Conservation (phyloP, 2,888 invertebrate species). For the Tipula vernalis region DNA sequence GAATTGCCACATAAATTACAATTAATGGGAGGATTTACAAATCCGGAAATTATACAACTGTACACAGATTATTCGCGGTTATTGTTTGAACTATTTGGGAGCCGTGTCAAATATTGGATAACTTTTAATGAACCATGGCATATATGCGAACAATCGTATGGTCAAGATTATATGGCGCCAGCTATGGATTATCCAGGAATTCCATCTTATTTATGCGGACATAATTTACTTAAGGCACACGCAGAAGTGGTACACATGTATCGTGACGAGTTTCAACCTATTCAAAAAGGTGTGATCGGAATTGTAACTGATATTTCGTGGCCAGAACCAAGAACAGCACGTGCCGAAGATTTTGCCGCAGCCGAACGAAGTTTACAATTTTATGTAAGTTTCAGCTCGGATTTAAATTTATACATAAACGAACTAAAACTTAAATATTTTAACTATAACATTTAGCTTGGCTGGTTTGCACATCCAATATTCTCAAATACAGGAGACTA, state of each 20-base stretch:
- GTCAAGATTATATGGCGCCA: constrained; percentile 46
- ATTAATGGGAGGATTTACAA: constrained; percentile 55
- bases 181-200: constrained; percentile 45
- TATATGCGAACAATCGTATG: constrained; percentile 36
- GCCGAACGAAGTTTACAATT: constrained; percentile 48
- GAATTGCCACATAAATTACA: constrained; percentile 53
- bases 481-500: constrained; percentile 50
- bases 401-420: neutral
- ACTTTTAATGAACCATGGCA: constrained; percentile 63
- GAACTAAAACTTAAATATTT: neutral
- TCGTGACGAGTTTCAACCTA: constrained; percentile 42
- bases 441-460: constrained; percentile 35
- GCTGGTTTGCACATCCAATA: constrained; percentile 56
- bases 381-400: constrained; percentile 35
- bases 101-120: constrained; percentile 54
- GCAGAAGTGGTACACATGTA: constrained; percentile 55
- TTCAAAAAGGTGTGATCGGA: constrained; percentile 47
- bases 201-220: constrained; percentile 54
- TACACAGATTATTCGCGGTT: constrained; percentile 51
- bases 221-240: constrained; percentile 62
- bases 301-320: constrained; percentile 48
- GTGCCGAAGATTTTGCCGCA: constrained; percentile 43
- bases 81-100: constrained; percentile 46
- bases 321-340: constrained; percentile 44
- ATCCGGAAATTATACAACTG: constrained; percentile 48